These are phyloP conservation scores for Protonemura montana DNA, from an alignment of 2,888 invertebrate species.

Conservation along the genomic window DNA sequence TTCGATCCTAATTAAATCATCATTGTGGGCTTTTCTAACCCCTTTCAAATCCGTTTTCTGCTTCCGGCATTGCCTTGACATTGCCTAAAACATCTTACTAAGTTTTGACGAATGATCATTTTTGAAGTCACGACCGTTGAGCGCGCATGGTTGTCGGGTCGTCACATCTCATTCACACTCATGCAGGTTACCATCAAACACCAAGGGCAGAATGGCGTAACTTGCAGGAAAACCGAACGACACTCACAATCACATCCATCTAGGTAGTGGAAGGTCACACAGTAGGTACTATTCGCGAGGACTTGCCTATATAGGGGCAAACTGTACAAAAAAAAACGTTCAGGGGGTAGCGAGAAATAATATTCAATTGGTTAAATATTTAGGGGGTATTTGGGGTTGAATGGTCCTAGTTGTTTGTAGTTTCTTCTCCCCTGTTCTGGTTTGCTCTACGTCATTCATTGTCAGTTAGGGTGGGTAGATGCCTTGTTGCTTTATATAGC, in stretches of 20 bases:
- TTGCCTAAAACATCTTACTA: slow-evolving; percentile 8
- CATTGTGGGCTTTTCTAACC: not conserved
- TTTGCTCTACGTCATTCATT: slow-evolving; percentile 41
- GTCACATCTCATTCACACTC: slow-evolving; percentile 13
- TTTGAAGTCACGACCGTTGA: slow-evolving; percentile 34
- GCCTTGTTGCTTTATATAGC: slow-evolving; percentile 35
- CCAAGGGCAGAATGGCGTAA: not conserved
- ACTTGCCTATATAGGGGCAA: not conserved
- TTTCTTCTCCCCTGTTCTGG: slow-evolving; percentile 32
- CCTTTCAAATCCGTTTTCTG: not conserved
- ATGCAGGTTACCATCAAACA: slow-evolving; percentile 32
- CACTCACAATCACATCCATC: not conserved
- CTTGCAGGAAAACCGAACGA: not conserved
- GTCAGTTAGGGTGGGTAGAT: slow-evolving; percentile 34
- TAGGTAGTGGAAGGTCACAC: slow-evolving; percentile 2
- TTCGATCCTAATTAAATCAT: not conserved
- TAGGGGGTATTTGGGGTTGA: slow-evolving; percentile 46
- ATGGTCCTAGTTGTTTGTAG: slow-evolving; percentile 39
- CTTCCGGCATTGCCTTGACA: not conserved
- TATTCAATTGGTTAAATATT: slow-evolving; percentile 47
- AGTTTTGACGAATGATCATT: slow-evolving; percentile 18
- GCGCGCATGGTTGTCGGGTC: not conserved
- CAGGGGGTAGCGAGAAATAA: slow-evolving; percentile 31
- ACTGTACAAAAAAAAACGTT: not conserved
- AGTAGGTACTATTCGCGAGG: not conserved